phyloP scores from a whole-genome alignment of 2,113 vertebrate species.

The Ardeotis arabs region DNA sequence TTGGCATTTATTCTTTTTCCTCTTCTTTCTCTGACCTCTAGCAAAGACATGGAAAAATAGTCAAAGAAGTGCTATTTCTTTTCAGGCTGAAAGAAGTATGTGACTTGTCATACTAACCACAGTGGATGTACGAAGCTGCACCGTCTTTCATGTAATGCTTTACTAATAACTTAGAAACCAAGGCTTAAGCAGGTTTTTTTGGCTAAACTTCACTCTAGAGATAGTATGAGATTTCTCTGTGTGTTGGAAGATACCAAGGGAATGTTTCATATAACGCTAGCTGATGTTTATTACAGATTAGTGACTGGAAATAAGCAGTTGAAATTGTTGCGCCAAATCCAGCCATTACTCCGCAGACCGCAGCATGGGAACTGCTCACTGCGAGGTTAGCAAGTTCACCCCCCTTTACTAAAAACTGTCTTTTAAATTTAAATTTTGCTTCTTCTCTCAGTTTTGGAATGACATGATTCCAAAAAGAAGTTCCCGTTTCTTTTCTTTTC shows the following conservation, averaged over 20 bases:
- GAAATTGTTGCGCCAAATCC: not conserved
- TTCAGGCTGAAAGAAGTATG: not conserved
- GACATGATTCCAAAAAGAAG: not conserved
- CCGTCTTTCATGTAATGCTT: not conserved
- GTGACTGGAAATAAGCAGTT: not conserved
- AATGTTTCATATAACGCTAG: not conserved
- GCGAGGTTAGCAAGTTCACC: not conserved
- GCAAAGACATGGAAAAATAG: not conserved
- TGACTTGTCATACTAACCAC: not conserved
- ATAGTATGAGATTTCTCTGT: not conserved
- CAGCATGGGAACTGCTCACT: not conserved
- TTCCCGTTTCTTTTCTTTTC: constrained; percentile 1
- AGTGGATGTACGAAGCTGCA: not conserved
- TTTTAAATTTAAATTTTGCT: not conserved
- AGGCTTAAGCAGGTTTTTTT: not conserved
- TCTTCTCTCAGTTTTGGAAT: constrained; percentile 55
- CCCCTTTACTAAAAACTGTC: not conserved
- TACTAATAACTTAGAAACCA: not conserved
- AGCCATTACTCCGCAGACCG: not conserved
- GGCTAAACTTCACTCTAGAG: not conserved
- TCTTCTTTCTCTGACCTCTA: not conserved
- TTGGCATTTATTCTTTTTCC: not conserved
- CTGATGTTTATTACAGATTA: not conserved
- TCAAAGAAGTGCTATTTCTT: not conserved
- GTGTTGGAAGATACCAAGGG: not conserved